Conservation (phyloP, 2,113 vertebrate genomes). For the Mormyrus iriodes region DNA sequence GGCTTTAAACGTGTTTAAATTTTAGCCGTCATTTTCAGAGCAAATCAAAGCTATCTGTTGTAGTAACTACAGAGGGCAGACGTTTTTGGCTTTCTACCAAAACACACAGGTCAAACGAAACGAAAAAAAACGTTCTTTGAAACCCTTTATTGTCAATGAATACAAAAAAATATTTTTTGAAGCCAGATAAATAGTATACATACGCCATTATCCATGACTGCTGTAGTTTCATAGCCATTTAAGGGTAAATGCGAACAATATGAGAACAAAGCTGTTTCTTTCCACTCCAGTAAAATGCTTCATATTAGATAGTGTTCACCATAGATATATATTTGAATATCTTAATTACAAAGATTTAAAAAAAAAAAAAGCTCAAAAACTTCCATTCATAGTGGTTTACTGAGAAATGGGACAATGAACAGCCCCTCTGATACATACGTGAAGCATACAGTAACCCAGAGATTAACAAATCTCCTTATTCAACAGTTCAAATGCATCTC, state of each 20-base stretch:
- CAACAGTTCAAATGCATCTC: slow-evolving; percentile 44
- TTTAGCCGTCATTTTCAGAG: background rate
- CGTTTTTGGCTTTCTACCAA: background rate
- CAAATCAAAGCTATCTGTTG: background rate
- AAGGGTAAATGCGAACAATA: slow-evolving; percentile 63
- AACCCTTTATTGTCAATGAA: slow-evolving; percentile 70
- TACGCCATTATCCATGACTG: slow-evolving; percentile 52
- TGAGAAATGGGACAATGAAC: slow-evolving; percentile 42
- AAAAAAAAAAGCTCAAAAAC: slow-evolving; percentile 36
- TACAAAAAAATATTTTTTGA: slow-evolving; percentile 78
- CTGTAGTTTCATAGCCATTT: slow-evolving; percentile 50
- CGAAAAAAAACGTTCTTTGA: slow-evolving; percentile 46
- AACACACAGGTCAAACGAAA: background rate
- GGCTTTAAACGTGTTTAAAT: background rate
- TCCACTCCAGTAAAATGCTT: slow-evolving; percentile 43
- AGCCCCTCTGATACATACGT: slow-evolving; percentile 26
- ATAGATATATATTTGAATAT: slow-evolving; percentile 55
- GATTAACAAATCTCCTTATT: slow-evolving; percentile 29
- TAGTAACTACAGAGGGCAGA: background rate
- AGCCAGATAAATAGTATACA: slow-evolving; percentile 70
- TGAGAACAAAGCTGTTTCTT: slow-evolving; percentile 52
- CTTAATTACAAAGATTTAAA: slow-evolving; percentile 56
- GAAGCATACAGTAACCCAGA: slow-evolving; percentile 35
- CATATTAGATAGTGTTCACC: slow-evolving; percentile 50
- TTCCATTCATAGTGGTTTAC: slow-evolving; percentile 52